Base-by-base conservation (phyloP, 1,140 invertebrate genomes). In the Argopecten irradians region DNA sequence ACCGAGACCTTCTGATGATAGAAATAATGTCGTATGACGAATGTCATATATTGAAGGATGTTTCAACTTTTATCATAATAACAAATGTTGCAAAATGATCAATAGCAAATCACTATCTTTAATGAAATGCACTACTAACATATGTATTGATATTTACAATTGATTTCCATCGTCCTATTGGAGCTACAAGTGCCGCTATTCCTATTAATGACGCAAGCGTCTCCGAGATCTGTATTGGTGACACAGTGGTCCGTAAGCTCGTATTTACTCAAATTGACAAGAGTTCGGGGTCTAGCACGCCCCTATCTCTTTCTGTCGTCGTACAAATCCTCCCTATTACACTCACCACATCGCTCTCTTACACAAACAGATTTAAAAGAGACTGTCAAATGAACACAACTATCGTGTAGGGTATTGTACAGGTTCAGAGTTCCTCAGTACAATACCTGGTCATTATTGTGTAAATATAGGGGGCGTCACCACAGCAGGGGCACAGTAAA, bases 321-420 rank as follows among this genome's bases (percentile, higher is more conserved):
- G 28, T 7, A 71, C 55, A 71, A 22, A 71, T n/a, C 22, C 8
- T 3, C 22, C 28, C 22, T 28, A 71, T 71, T 71, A 71, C 55
- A 71, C 55, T 16, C 55, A 5, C 55, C 28, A 11, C 28, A n/a
- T 28, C n/a, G 55, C 55, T 71, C 22, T 71, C 16, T 28, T 5
- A 71, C n/a, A 1, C 2, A n/a, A 8, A 22, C 2, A 71, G 11
- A 71, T 28, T 16, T 28, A 71, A n/a, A n/a, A 7, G 55, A 71
- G 55, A n/a, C 55, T 71, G 55, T 71, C 55, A 71, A 71, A 71
- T 71, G 55, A 71, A 71, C 55, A 71, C 55, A 28, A n/a, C n/a
- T 28, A 28, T 28, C 55, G n/a, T 28, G 55, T 71, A 71, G 55
- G 28, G 28, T 71, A 71, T 71, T 71, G 55, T 71, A 71, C 55